Base-by-base conservation (phyloP, 2,888 invertebrate species). In the Synergus laeviventris region DNA sequence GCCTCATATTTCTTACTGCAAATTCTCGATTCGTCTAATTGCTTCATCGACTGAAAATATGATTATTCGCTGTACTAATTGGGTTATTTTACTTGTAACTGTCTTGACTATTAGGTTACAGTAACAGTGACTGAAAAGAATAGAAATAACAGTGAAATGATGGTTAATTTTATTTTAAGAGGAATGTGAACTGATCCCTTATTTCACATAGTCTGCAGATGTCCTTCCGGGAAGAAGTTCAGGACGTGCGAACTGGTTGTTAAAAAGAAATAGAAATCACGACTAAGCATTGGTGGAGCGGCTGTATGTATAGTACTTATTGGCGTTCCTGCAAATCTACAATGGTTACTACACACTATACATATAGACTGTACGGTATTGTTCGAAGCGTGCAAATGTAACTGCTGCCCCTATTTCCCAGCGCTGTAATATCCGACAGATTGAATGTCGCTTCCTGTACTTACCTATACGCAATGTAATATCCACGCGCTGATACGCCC, bases 371-470 rank as follows among this genome's bases (percentile, higher is more conserved):
- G n/a, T 38, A 21, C 14, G 12, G 12, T 24, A 39, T 66, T 56
- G 42, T 70, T 24, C 49, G 16, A 31, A 70, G 45, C 24, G 49
- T 70, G 70, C 49, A 70, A 49, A 70, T 70, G 66, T 70, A n/a
- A 49, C 49, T 70, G 70, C 70, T 49, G 31, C 49, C 49, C 31
- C 70, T 16, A n/a, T 24, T 16, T 70, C 12, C 42, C 70, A 31
- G 49, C 36, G 24, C 31, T 36, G 45, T 31, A 70, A 70, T 70
- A 70, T 70, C 70, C 49, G 70, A 70, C 70, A 70, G 70, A 70
- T 70, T 70, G 36, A 70, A 70, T 70, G 70, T 70, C 70, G 70
- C 70, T 49, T 70, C 70, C 70, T 70, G 70, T 45, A 70, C 49
- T 70, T 70, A 70, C 31, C 45, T 70, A 70, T 70, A 70, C 70